Percentiles rank a stretch among this genome's conserved stretches.
Evolutionary conservation across 2,797 vertebrate genomes (phyloP).

Genomic region (Parauchenoglanis punctatus): DNA sequence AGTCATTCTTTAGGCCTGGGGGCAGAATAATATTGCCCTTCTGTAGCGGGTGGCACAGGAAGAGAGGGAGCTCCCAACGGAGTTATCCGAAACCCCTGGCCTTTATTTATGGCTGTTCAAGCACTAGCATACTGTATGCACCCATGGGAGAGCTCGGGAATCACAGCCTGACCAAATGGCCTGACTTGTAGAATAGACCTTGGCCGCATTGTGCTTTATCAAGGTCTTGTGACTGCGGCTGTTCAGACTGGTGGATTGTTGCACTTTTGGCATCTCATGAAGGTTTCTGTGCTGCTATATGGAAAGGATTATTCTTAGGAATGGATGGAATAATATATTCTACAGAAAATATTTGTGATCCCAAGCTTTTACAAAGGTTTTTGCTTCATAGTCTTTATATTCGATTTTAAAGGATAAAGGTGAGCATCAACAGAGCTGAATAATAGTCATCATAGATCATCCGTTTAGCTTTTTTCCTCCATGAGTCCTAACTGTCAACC

Average conservation of each 20-base stretch:
- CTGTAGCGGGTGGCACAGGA: slow-evolving; percentile 63
- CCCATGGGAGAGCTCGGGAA: slow-evolving; percentile 53
- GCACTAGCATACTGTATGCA: slow-evolving; percentile 43
- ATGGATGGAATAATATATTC: slow-evolving; percentile 17
- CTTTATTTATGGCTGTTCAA: slow-evolving; percentile 56
- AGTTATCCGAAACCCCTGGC: slow-evolving; percentile 57
- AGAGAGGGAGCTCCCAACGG: slow-evolving; percentile 52
- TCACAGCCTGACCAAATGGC: slow-evolving; percentile 49
- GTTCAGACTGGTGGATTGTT: slow-evolving; percentile 37
- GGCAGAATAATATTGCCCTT: slow-evolving; percentile 60
- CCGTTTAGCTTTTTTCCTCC: neutral
- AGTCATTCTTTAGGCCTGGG: slow-evolving; percentile 58
- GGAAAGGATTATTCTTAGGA: slow-evolving; percentile 24
- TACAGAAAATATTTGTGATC: neutral
- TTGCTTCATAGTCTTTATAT: neutral
- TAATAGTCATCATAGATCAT: neutral
- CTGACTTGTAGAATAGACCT: slow-evolving; percentile 43
- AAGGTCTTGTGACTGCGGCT: slow-evolving; percentile 39
- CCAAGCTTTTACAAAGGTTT: neutral
- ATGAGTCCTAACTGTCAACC: neutral
- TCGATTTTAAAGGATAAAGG: neutral
- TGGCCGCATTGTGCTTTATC: slow-evolving; percentile 40
- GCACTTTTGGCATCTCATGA: slow-evolving; percentile 31
- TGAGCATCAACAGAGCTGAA: neutral
- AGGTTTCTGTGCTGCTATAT: slow-evolving; percentile 26